Evolutionary conservation across 2,888 invertebrate genomes (phyloP), one percentile per base, ranked within the genome.

Genomic region (Ctenicera cuprea): DNA sequence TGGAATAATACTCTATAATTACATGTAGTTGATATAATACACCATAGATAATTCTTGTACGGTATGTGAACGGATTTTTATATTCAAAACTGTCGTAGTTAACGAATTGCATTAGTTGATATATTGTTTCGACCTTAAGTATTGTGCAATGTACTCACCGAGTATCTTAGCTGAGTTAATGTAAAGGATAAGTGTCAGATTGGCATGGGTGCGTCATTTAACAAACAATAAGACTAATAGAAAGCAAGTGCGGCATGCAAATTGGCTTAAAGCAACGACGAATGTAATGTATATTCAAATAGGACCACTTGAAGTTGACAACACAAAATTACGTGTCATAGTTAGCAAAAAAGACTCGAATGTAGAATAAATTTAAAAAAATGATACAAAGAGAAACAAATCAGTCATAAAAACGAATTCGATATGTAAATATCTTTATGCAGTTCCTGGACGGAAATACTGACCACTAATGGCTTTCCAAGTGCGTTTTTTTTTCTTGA

Each of bases 401-500:
- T 68, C 37, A 45, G 33, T 37, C 50, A 69, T 11, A 37, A 26
- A 72, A 69, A 8, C 22, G 37, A 68, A 68, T 75, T 59, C 57
- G 43, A 50, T 74, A 74, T 74, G 74, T 71, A 74, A 74, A 74
- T 73, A 73, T 62, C 48, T 75, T 54, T 71, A 37, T 50, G n/a
- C 18, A 66, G 72, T 59, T 67, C 50, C 57, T 33, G 43, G 63
- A 54, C 61, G 73, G 73, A 76, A 76, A 71, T 48, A 69, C 65
- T 73, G 73, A 76, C 73, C 73, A 73, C 73, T 76, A 76, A 76
- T 76, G 76, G 54, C 37, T 73, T 76, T 73, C 43, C 43, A 71
- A 76, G 71, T 74, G 14, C 22, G n/a, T n/a, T n/a, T 50, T 30
- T 50, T 68, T 68, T 73, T 63, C 52, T 61, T 63, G 41, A 54